These are phyloP conservation scores for Asarcornis scutulata DNA, from an alignment of 2,113 vertebrate species.

Conservation along the genomic window DNA sequence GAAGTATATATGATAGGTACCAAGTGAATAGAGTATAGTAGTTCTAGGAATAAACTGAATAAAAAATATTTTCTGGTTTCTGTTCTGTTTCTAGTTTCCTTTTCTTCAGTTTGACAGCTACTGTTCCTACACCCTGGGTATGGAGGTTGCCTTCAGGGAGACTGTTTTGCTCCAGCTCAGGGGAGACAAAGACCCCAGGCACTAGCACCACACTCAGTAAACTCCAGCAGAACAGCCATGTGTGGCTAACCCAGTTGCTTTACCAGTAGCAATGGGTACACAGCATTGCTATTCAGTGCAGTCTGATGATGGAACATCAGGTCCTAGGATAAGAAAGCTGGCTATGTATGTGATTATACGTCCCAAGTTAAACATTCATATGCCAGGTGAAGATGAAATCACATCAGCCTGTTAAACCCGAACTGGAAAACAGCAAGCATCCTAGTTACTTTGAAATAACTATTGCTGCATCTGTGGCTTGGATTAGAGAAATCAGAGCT, in stretches of 20 bases:
- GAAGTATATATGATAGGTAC: background rate
- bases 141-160: background rate
- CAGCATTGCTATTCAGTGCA: background rate
- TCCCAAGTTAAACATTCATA: constrained; percentile 87
- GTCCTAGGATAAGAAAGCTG: background rate
- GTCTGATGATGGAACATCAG: background rate
- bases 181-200: background rate
- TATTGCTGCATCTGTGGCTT: constrained; percentile 16
- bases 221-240: background rate
- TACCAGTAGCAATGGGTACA: background rate
- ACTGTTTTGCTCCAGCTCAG: background rate
- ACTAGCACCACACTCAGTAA: accelerated
- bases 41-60: background rate
- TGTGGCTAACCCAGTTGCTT: background rate
- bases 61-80: background rate
- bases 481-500: constrained; percentile 10
- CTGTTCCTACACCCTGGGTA: background rate
- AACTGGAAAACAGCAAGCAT: constrained; percentile 37
- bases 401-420: background rate
- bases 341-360: constrained; percentile 82
- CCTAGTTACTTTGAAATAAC: constrained; percentile 40
- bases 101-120: background rate
- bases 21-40: background rate
- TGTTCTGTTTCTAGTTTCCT: background rate
- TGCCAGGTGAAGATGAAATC: constrained; percentile 81